Conservation (phyloP, 2,888 invertebrate genomes). For the Acrobasis consociella region DNA sequence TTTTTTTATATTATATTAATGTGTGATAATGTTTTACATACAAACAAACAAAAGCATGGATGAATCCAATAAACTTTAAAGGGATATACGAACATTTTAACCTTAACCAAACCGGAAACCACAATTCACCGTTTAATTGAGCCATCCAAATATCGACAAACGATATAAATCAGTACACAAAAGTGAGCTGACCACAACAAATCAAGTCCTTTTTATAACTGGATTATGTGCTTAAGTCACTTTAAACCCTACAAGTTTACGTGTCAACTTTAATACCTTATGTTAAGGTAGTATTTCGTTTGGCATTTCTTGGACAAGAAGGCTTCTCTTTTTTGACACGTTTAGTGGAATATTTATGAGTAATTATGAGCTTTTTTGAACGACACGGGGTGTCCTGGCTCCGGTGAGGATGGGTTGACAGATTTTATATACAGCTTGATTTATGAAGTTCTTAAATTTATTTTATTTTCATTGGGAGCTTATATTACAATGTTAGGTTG, state of each 20-base stretch:
- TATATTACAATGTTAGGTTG: no score
- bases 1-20: no score
- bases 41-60: no score
- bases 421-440: constrained; percentile 46
- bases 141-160: constrained; percentile 35
- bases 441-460: constrained; percentile 14
- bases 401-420: constrained; percentile 49
- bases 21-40: no score
- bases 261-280: neutral
- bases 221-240: constrained; percentile 26
- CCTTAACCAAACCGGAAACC: neutral
- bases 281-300: constrained; percentile 28
- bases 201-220: constrained; percentile 31
- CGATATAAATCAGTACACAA: constrained; percentile 33
- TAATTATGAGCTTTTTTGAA: constrained; percentile 51
- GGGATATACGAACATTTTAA: neutral
- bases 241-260: constrained; percentile 30
- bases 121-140: constrained; percentile 29
- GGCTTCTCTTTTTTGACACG: constrained; percentile 58
- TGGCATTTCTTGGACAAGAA: constrained; percentile 44
- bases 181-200: constrained; percentile 38
- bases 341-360: constrained; percentile 70
- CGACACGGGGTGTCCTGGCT: constrained; percentile 49
- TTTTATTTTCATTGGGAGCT: neutral
- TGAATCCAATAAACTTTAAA: neutral